A percentile compares a stretch with the other conserved stretches of the same genome.
Conservation (phyloP, 1,140 invertebrate species). For the Maconellicoccus hirsutus region DNA sequence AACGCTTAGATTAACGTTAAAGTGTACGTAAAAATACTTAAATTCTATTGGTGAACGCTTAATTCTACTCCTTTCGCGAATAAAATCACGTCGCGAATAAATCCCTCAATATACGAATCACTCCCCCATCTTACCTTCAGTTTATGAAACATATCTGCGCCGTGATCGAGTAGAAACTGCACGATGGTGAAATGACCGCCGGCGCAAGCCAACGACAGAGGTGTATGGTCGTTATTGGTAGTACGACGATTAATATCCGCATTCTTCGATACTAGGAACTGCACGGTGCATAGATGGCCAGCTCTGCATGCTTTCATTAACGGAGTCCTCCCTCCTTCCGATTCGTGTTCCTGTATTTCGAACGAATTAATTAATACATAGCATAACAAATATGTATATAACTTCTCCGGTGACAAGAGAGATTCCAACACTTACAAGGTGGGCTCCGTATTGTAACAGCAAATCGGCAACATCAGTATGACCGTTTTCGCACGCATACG, state of each 20-base stretch:
- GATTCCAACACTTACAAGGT: constrained; percentile 47
- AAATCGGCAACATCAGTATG: constrained; percentile 88
- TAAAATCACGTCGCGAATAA: too few species aligned
- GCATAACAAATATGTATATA: background rate
- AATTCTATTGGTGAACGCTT: too few species aligned
- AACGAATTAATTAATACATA: background rate
- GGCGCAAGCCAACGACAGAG: constrained; percentile 90
- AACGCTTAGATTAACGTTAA: too few species aligned
- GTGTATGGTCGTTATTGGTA: constrained; percentile 96
- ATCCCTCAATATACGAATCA: too few species aligned
- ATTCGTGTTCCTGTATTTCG: constrained; percentile 70
- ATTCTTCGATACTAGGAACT: constrained; percentile 85
- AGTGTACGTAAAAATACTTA: too few species aligned
- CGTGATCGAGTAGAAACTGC: constrained; percentile 74
- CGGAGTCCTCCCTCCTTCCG: constrained; percentile 87
- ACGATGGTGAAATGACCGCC: constrained; percentile 89
- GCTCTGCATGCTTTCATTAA: constrained; percentile 98
- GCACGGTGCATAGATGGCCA: constrained; percentile 95
- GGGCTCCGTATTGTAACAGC: constrained; percentile 73
- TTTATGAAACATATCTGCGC: constrained; percentile 90
- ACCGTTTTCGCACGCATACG: constrained; percentile 93
- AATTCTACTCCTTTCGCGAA: too few species aligned
- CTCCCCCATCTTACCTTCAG: constrained; percentile 79
- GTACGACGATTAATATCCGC: constrained; percentile 91
- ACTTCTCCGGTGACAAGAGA: constrained; percentile 12